These are phyloP conservation scores for Branchipolynoe longqiensis DNA, from an alignment of 2,888 invertebrate genomes.

Conservation along the genomic window DNA sequence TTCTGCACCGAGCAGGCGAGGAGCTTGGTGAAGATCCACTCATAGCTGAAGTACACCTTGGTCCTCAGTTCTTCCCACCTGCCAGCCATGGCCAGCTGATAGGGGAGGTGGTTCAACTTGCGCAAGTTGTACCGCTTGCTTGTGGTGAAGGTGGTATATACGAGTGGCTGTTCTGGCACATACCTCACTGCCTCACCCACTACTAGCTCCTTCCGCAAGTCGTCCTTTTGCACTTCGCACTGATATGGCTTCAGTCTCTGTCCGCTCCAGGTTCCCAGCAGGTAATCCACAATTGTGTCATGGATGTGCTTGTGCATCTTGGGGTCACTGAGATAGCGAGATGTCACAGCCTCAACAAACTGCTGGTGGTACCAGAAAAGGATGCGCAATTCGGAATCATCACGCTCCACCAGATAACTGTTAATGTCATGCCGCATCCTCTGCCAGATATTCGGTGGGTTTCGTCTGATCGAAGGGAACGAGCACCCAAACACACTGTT, in stretches of 20 bases:
- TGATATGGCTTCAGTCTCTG: slow-evolving; percentile 62
- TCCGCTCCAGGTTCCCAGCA: slow-evolving; percentile 65
- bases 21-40: slow-evolving; percentile 63
- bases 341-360: slow-evolving; percentile 63
- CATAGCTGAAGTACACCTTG: slow-evolving; percentile 64
- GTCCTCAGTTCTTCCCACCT: slow-evolving; percentile 31
- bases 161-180: slow-evolving; percentile 66
- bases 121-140: slow-evolving; percentile 64
- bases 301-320: slow-evolving; percentile 61
- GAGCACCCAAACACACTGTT: slow-evolving; percentile 61
- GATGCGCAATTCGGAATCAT: slow-evolving; percentile 62
- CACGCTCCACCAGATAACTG: slow-evolving; percentile 61
- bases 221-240: slow-evolving; percentile 47
- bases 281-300: slow-evolving; percentile 65
- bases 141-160: slow-evolving; percentile 62
- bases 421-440: slow-evolving; percentile 62
- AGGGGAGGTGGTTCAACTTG: slow-evolving; percentile 68
- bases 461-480: slow-evolving; percentile 64
- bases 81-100: slow-evolving; percentile 62
- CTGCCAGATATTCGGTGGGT: slow-evolving; percentile 61
- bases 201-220: not conserved
- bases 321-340: slow-evolving; percentile 62
- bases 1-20: slow-evolving; percentile 60
- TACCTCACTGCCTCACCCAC: slow-evolving; percentile 61
- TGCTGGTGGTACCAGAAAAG: slow-evolving; percentile 64